These are phyloP conservation scores for Sitta europaea DNA, from an alignment of 2,113 vertebrate species.

Conservation along the genomic window DNA sequence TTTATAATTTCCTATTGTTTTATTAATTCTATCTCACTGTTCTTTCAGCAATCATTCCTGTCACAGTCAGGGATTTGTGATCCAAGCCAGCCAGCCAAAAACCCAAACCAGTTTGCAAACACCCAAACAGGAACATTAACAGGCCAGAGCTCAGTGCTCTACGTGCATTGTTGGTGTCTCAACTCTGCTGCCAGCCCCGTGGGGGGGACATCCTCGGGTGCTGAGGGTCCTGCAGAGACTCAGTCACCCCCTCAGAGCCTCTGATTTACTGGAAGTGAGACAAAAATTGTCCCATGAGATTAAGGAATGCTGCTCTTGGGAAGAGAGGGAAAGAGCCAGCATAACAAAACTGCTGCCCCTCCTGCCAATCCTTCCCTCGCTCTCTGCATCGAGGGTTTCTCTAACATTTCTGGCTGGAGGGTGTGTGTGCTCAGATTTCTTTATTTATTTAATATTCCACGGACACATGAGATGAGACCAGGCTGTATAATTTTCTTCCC, in stretches of 20 bases:
- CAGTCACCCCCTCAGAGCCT: not conserved
- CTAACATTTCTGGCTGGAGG: not conserved
- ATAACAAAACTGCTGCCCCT: not conserved
- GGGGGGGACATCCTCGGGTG: not conserved
- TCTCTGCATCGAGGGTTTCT: not conserved
- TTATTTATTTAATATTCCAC: not conserved
- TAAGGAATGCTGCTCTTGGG: not conserved
- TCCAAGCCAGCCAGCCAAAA: not conserved
- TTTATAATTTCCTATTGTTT: not conserved
- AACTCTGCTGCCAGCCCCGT: not conserved
- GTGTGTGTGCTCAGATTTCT: not conserved
- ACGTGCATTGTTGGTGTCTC: accelerated
- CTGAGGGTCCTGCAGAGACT: not conserved
- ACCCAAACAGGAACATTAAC: not conserved
- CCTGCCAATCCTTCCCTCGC: not conserved
- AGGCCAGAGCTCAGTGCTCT: not conserved
- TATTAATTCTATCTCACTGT: not conserved
- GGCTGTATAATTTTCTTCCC: not conserved
- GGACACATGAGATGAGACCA: not conserved
- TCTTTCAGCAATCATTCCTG: not conserved
- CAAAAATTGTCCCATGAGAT: not conserved
- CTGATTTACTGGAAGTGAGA: not conserved
- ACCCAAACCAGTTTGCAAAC: not conserved
- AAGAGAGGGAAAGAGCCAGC: not conserved
- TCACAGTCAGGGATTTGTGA: not conserved